These are phyloP conservation scores for Silvanus unidentatus DNA, from an alignment of 2,888 invertebrate genomes.

Conservation along the genomic window DNA sequence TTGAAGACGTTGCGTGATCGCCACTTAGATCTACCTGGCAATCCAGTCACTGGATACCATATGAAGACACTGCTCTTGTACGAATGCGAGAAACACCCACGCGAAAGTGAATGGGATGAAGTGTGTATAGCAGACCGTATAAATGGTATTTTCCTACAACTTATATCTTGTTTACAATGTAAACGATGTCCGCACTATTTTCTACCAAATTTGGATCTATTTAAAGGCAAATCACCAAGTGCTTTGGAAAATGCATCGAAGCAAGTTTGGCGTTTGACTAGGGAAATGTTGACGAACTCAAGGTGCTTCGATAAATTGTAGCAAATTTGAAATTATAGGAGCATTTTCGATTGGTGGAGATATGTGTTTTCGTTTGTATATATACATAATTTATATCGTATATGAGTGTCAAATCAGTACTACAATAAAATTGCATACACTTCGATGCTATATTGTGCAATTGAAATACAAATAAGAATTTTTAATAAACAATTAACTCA, in stretches of 20 bases:
- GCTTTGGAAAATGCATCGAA: slow-evolving; percentile 74
- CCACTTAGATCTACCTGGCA: slow-evolving; percentile 68
- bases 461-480: not conserved
- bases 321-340: slow-evolving; percentile 10
- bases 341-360: not conserved
- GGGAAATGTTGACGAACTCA: slow-evolving; percentile 74
- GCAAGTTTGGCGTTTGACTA: slow-evolving; percentile 71
- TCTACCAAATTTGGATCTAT: slow-evolving; percentile 72
- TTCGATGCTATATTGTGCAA: no score
- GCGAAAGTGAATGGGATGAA: slow-evolving; percentile 78
- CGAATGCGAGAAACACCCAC: slow-evolving; percentile 81
- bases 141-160: slow-evolving; percentile 74
- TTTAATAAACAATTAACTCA: slow-evolving; percentile 9
- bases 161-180: slow-evolving; percentile 80
- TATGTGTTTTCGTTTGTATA: not conserved
- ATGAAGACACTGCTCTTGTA: slow-evolving; percentile 70
- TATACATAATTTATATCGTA: no score
- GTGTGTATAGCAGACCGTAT: slow-evolving; percentile 69
- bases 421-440: no score
- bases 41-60: slow-evolving; percentile 73
- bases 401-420: no score
- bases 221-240: slow-evolving; percentile 70
- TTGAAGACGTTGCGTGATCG: slow-evolving; percentile 72
- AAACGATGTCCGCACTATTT: slow-evolving; percentile 80
- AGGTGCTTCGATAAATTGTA: slow-evolving; percentile 72